phyloP scores from a whole-genome alignment of 2,113 vertebrate species.

The Cyprinodon tularosa region DNA sequence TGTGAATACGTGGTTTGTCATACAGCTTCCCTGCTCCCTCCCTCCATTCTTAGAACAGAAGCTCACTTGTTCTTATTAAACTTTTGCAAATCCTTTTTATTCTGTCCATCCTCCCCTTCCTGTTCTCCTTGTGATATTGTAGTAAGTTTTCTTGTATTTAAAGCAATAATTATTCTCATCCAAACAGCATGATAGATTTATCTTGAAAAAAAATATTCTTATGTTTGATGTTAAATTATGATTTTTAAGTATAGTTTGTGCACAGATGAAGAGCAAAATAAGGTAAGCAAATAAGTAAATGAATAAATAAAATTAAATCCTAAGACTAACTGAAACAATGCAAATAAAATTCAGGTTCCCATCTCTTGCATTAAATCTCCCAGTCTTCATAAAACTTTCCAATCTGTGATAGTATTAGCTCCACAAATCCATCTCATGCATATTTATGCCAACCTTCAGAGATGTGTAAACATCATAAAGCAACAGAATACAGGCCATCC shows the following conservation, averaged over 20 bases:
- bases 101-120: no score
- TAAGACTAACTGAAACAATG: slow-evolving; percentile 28
- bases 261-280: slow-evolving; percentile 5
- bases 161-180: no score
- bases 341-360: slow-evolving; percentile 52
- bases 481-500: slow-evolving; percentile 21
- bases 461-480: slow-evolving; percentile 23
- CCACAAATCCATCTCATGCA: slow-evolving; percentile 46
- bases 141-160: no score
- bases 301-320: neutral
- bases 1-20: no score
- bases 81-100: no score
- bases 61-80: no score
- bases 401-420: slow-evolving; percentile 43
- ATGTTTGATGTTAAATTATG: neutral
- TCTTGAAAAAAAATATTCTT: neutral
- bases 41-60: no score
- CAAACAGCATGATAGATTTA: neutral
- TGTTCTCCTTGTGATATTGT: no score
- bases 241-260: slow-evolving; percentile 28
- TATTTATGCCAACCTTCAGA: slow-evolving; percentile 50
- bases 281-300: neutral
- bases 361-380: slow-evolving; percentile 25
- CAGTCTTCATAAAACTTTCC: slow-evolving; percentile 35
- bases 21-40: no score